Conservation (phyloP, 2,113 vertebrate species). For the Xerus inauris region DNA sequence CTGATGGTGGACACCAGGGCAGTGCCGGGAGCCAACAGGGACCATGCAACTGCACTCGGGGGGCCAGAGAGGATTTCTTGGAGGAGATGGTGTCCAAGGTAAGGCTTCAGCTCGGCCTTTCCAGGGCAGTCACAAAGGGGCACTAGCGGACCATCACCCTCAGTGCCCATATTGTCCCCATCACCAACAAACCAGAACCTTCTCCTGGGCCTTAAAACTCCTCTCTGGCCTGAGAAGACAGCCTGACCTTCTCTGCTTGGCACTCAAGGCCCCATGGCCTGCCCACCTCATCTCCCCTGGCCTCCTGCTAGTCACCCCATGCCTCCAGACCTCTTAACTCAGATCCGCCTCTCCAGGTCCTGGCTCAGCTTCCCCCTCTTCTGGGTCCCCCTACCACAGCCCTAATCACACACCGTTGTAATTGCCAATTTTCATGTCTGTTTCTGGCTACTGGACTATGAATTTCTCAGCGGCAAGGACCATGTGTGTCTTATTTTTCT, state of each 20-base stretch:
- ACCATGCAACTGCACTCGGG: background rate
- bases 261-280: too few species aligned
- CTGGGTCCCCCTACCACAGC: background rate
- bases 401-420: background rate
- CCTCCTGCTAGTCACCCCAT: background rate
- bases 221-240: background rate
- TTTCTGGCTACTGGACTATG: background rate
- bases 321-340: background rate
- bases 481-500: background rate
- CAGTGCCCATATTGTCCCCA: fast-evolving
- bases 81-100: fast-evolving
- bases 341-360: background rate
- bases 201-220: background rate
- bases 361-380: too few species aligned
- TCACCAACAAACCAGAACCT: background rate
- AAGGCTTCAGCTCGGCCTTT: background rate
- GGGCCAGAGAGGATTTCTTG: background rate
- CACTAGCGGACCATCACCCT: background rate
- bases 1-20: background rate
- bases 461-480: conserved; percentile 4
- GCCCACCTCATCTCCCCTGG: background rate
- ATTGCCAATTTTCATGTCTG: background rate
- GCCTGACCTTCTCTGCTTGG: background rate
- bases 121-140: fast-evolving
- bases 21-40: background rate